These are phyloP conservation scores for Pollenia amentaria DNA, from an alignment of 2,888 invertebrate species.

Conservation along the genomic window DNA sequence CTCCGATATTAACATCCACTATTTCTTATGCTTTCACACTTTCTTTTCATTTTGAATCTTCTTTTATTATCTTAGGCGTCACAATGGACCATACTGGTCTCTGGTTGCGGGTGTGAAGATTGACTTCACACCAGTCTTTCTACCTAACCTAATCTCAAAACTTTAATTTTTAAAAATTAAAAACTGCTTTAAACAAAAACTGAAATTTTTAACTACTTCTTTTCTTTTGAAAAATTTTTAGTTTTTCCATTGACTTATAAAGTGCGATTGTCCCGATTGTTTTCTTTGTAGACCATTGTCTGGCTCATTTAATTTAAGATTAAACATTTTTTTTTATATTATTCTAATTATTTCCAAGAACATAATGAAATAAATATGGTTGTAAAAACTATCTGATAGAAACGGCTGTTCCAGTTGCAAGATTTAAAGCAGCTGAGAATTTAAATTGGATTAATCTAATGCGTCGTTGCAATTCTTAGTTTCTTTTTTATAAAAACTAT, in stretches of 20 bases:
- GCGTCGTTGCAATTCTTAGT: neutral
- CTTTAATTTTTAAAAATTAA: too few species aligned
- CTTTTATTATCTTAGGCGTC: too few species aligned
- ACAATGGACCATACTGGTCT: too few species aligned
- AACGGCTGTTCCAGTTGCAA: constrained; percentile 4
- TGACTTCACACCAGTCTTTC: too few species aligned
- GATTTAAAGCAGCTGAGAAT: constrained; percentile 57
- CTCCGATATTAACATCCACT: too few species aligned
- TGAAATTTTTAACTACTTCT: neutral
- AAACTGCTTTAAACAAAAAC: neutral
- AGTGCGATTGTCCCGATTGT: constrained; percentile 39
- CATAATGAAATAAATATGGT: constrained; percentile 1
- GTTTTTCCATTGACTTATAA: neutral
- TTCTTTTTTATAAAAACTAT: neutral
- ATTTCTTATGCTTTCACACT: too few species aligned
- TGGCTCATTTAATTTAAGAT: constrained; percentile 49
- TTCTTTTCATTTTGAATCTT: too few species aligned
- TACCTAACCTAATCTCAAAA: too few species aligned
- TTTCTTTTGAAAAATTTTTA: constrained; percentile 11
- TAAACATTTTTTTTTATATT: constrained; percentile 26
- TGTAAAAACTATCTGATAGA: constrained; percentile 16
- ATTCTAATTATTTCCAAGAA: constrained; percentile 29
- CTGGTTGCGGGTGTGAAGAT: too few species aligned
- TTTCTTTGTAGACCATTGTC: constrained; percentile 45
- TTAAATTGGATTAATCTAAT: constrained; percentile 47